A percentile compares a stretch with the other conserved stretches of the same genome.
These are phyloP conservation scores for Macrophya alboannulata DNA, from an alignment of 2,888 invertebrate species.

Conservation along the genomic window DNA sequence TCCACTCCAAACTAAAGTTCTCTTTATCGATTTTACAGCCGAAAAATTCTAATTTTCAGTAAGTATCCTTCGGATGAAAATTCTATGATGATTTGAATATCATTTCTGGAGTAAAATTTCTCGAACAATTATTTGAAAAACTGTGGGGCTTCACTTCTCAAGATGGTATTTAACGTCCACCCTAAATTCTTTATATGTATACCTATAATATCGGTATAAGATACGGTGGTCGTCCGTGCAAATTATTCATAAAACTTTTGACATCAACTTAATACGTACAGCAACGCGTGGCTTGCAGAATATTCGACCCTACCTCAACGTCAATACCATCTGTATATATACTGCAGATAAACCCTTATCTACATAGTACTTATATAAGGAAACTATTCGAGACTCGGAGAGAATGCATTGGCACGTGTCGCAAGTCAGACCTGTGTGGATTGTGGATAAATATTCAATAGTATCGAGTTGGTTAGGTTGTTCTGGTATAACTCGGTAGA, in stretches of 20 bases:
- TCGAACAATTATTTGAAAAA: too few species aligned
- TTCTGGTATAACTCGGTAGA: background rate
- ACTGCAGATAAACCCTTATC: conserved; percentile 25
- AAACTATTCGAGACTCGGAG: too few species aligned
- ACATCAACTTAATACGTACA: conserved; percentile 11
- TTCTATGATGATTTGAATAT: too few species aligned
- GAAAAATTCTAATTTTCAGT: too few species aligned
- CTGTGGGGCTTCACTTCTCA: too few species aligned
- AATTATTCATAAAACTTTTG: background rate
- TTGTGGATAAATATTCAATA: conserved; percentile 31
- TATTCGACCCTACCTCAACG: background rate
- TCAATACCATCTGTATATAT: background rate
- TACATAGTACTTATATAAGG: background rate
- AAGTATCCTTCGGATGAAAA: too few species aligned
- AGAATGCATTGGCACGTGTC: conserved; percentile 26
- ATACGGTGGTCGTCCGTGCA: background rate
- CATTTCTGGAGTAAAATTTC: too few species aligned
- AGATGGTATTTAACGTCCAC: too few species aligned
- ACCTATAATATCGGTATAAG: background rate
- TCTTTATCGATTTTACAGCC: too few species aligned
- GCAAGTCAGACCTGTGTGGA: background rate
- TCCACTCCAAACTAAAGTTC: too few species aligned
- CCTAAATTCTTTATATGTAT: too few species aligned
- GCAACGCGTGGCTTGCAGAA: conserved; percentile 27
- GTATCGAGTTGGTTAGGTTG: background rate